Evolutionary conservation across 2,797 vertebrate species (phyloP).

Genomic region (Psittacula derbiana): DNA sequence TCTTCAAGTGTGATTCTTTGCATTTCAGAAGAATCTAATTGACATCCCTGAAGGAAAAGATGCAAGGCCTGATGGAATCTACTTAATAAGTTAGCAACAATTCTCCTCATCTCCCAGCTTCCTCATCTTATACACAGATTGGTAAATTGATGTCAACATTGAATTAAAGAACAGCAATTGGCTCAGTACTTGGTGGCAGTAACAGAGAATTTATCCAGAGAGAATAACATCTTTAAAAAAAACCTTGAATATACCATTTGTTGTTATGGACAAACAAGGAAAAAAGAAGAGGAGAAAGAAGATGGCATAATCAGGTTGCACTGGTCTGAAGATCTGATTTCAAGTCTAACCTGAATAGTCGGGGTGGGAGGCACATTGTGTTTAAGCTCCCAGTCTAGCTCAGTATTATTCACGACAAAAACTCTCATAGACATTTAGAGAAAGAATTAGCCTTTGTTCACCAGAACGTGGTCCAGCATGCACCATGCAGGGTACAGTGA

Average conservation of each 20-base stretch:
- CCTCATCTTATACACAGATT: background rate
- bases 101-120: background rate
- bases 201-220: background rate
- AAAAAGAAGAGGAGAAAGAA: background rate
- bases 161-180: background rate
- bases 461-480: background rate
- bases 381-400: background rate
- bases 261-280: background rate
- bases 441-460: background rate
- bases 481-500: background rate
- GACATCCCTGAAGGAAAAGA: background rate
- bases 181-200: background rate
- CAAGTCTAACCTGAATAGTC: background rate
- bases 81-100: background rate
- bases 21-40: background rate
- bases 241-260: background rate
- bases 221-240: background rate
- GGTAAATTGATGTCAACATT: background rate
- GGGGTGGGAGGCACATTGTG: rapidly evolving
- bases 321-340: background rate
- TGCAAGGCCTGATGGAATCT: background rate
- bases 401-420: background rate
- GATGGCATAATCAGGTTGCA: background rate
- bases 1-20: background rate
- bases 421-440: background rate